Evolutionary conservation across 2,797 vertebrate genomes (phyloP), one percentile per base, ranked within the genome.

Genomic region (Peromyscus nudipes): DNA sequence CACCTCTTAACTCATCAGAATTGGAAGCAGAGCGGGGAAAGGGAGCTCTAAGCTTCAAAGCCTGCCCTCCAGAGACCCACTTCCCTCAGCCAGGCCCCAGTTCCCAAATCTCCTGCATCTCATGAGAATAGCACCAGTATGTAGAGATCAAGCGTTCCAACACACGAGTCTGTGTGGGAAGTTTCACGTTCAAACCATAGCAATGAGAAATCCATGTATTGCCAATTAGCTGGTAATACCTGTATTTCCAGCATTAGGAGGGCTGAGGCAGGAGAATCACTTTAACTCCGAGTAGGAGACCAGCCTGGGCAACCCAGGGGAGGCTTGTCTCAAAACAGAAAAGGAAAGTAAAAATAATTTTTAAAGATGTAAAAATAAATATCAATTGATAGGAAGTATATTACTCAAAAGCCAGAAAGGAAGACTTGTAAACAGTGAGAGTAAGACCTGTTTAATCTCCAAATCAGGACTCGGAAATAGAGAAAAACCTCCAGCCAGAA

Each of bases 401-500:
- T 5, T 77, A 25, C 73, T 85, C 17, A 64, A 76, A 67, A 90
- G n/a, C 81, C 16, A 52, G 55, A 95, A 94, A 86, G 37, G 27
- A 89, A 94, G 31, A 89, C 23, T 11, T 43, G 29, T 31, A 49
- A 55, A 65, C 40, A 55, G 73, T 34, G 84, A 96, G 14, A 46
- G 13, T 37, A 87, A 95, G 89, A 95, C 91, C 83, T 88, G 4
- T 40, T 81, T 92, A 10, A 40, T 92, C 21, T 88, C 64, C 80
- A 65, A 40, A 34, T 87, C 85, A 89, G 71, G 75, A 97, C 12
- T 73, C 31, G 76, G 21, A 57, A 89, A 97, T 34, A 92, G 64
- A 92, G 86, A 62, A 96, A 92, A 96, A 97, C 96, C 25, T 60
- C 85, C 65, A 62, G 80, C 13, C 34, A 69, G 55, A 89, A 43